Base-by-base conservation (phyloP, 2,888 invertebrate species). In the Mythimna pallens region DNA sequence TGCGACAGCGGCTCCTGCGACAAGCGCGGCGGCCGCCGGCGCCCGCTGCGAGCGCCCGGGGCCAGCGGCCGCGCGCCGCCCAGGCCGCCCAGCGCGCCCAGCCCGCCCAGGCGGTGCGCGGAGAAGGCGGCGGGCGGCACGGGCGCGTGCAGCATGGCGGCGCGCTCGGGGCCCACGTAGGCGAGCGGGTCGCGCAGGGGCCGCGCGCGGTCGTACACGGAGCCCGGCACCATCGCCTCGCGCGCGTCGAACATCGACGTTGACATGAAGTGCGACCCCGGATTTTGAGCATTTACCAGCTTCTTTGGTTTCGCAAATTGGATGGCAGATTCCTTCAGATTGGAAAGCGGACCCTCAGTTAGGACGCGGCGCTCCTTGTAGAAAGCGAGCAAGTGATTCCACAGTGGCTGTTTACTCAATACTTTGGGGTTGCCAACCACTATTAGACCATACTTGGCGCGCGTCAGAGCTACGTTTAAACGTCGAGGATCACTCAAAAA, bases 351-450 rank as follows among this genome's bases (percentile, higher is more conserved):
- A 0, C 99, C 99, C 94, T 99, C 99, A 8, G 99, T 99, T 25
- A 99, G 96, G 55, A 99, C 99, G 91, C 99, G 98, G 82, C 99
- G 98, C 92, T 99, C 99, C 93, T 99, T 99, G 96, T 99, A 99
- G 92, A 99, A 99, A 58, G 98, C 99, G 78, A 99, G 96, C 86
- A 99, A 96, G 91, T 99, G 99, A 93, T 99, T 99, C 99, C 99
- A 99, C 2, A 99, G 96, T 0, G 99, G 99, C 95, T 99, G 99
- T 95, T 99, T 99, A 10, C 99, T 99, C 5, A 99, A 96, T 22
- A 99, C 99, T 94, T 99, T 99, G 0, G 99, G 99, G 95, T 99
- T 99, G 68, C 99, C 99, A 69, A 99, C 99, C 80, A 99, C 99
- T 82, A 99, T 99, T 61, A 99, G 98, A 20, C 99, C 99, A 94